Base-by-base conservation (phyloP, 2,888 invertebrate species). In the Acrobasis consociella region DNA sequence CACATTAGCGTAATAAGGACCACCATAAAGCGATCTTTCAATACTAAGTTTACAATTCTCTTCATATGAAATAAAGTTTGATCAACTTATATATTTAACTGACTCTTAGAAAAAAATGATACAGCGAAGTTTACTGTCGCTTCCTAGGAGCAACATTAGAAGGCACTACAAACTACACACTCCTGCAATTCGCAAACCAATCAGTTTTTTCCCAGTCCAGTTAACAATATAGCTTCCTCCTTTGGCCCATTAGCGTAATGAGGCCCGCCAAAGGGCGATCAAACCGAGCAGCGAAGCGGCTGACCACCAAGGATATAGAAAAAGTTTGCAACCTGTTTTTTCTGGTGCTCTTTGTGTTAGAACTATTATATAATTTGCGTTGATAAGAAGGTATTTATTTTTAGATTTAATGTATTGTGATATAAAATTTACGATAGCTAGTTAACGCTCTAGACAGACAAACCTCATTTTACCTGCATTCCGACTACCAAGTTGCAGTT, bases 271-370 rank as follows among this genome's bases (percentile, higher is more conserved):
- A 74, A 73, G 76, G 55, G 63, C 76, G 68, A 88, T 90, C 88
- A 88, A 85, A 67, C 65, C 74, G 72, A 58, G 76, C 85, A 85
- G 72, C 80, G 80, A 75, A 72, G 82, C 84, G 89, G 71, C 17
- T 55, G 69, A 77, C 80, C 77, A 72, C 82, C 85, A 89, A 89
- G 89, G 89, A 86, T 86, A 81, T 82, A 78, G 79, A 89, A 89
- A 88, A 89, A 87, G 51, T 46, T 13, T 42, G 10, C 9, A 17
- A 42, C 42, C 39, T 56, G n/a, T 42, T 46, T 46, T 46, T 13
- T 46, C 7, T 13, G 7, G n/a, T 2, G 13, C 10, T 13, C 46
- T 46, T 46, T 46, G n/a, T 46, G 11, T 46, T 13, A 13, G 13
- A 7, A 13, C n/a, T 13, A 9, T 39, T 39, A 15, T 39, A 39